Conservation (phyloP, 2,888 invertebrate species). For the Crioceris asparagi region DNA sequence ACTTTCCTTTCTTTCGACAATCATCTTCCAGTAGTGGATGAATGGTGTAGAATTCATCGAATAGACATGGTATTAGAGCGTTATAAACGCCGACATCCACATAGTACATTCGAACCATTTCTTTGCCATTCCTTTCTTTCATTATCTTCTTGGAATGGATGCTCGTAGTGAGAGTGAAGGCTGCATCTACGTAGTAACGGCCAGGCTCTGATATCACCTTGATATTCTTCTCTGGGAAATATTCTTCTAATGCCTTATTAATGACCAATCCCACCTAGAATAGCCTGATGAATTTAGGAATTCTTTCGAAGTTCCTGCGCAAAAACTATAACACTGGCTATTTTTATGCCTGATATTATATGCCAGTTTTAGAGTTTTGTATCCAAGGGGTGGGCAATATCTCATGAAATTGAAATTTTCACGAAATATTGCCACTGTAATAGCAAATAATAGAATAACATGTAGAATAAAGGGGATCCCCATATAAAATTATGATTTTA, state of each 20-base stretch:
- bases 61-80: conserved; percentile 3
- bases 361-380: too few species aligned
- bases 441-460: too few species aligned
- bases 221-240: conserved; percentile 40
- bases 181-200: conserved; percentile 49
- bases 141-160: conserved; percentile 36
- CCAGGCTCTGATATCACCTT: conserved; percentile 51
- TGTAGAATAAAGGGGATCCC: too few species aligned
- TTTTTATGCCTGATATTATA: too few species aligned
- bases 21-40: too few species aligned
- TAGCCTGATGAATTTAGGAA: conserved; percentile 1
- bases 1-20: conserved; percentile 13
- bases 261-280: conserved; percentile 35
- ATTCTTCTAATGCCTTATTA: conserved; percentile 42
- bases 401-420: too few species aligned
- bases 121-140: conserved; percentile 11
- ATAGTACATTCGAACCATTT: conserved; percentile 8
- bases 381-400: too few species aligned
- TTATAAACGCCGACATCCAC: conserved; percentile 7
- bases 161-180: conserved; percentile 46
- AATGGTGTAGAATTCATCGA: conserved; percentile 6
- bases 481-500: too few species aligned
- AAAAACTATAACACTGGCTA: too few species aligned
- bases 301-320: too few species aligned
- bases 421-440: too few species aligned